A percentile compares a stretch with the other conserved stretches of the same genome.
phyloP scores from a whole-genome alignment of 2,797 vertebrate species.

The Pseudotriccus pelzelni region DNA sequence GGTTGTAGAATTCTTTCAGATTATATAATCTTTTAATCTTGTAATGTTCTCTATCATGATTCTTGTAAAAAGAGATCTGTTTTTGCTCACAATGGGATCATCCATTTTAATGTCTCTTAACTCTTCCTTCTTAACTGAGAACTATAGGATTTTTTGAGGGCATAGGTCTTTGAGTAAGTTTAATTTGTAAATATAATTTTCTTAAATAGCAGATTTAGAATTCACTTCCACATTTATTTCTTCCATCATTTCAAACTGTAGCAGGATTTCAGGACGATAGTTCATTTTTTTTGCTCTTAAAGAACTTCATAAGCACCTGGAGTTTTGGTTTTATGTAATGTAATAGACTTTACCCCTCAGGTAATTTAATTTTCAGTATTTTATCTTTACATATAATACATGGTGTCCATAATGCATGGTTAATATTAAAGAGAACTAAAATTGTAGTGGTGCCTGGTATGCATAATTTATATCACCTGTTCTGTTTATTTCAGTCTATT shows the following conservation, averaged over 20 bases:
- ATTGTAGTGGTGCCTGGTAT: constrained; percentile 39
- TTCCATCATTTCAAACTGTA: constrained; percentile 15
- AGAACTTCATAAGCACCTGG: constrained; percentile 42
- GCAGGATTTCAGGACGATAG: not conserved
- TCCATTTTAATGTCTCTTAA: constrained; percentile 55
- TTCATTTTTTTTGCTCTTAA: not conserved
- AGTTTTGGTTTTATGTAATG: constrained; percentile 30
- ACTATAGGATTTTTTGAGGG: constrained; percentile 7
- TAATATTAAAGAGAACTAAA: constrained; percentile 62
- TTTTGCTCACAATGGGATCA: constrained; percentile 15
- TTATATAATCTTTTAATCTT: not conserved
- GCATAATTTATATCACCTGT: constrained; percentile 31
- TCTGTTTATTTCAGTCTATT: constrained; percentile 62
- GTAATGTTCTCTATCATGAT: not conserved
- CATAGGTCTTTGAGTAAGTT: constrained; percentile 20
- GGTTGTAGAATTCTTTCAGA: not conserved
- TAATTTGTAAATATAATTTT: constrained; percentile 59
- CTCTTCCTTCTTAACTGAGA: constrained; percentile 49
- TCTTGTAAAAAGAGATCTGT: not conserved
- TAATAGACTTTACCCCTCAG: constrained; percentile 44
- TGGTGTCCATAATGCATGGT: not conserved
- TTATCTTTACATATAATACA: constrained; percentile 59
- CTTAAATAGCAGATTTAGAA: constrained; percentile 46
- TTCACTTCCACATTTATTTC: constrained; percentile 41
- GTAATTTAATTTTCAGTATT: constrained; percentile 66